phyloP scores from a whole-genome alignment of 2,797 vertebrate genomes.

The Lagorchestes hirsutus region DNA sequence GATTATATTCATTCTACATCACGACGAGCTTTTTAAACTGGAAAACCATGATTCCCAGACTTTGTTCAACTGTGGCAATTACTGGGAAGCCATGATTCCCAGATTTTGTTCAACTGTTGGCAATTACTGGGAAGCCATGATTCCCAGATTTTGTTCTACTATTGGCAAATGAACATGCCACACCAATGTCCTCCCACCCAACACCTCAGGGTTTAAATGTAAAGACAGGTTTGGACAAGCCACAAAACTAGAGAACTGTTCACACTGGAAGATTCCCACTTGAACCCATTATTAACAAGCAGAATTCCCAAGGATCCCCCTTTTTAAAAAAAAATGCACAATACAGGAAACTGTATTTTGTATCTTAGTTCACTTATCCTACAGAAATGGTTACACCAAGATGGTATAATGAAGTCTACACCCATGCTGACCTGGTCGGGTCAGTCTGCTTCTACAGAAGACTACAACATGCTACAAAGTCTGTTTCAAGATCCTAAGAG shows the following conservation, averaged over 20 bases:
- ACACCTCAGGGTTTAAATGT: conserved; percentile 70
- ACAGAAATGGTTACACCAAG: conserved; percentile 64
- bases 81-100: conserved; percentile 61
- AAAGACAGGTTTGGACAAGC: conserved; percentile 74
- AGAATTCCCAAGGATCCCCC: conserved; percentile 72
- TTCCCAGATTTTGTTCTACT: conserved; percentile 77
- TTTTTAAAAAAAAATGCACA: conserved; percentile 68
- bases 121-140: conserved; percentile 71
- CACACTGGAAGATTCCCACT: conserved; percentile 65
- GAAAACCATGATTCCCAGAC: conserved; percentile 56
- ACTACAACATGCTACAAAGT: conserved; percentile 51
- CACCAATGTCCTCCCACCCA: conserved; percentile 74
- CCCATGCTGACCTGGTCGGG: conserved; percentile 77
- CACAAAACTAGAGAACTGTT: conserved; percentile 75
- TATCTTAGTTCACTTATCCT: conserved; percentile 59
- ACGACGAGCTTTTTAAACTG: conserved; percentile 77
- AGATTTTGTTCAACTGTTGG: background rate
- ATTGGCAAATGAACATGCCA: conserved; percentile 77
- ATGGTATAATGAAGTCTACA: conserved; percentile 71
- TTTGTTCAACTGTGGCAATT: conserved; percentile 5
- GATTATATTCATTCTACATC: conserved; percentile 69
- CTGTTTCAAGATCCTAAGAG: conserved; percentile 75
- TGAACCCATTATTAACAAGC: conserved; percentile 76
- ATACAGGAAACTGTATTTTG: conserved; percentile 67
- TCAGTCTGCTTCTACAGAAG: conserved; percentile 64